Percentiles rank a stretch among this genome's conserved stretches.
Evolutionary conservation across 1,140 invertebrate genomes (phyloP).

Genomic region (Trypoxylus dichotomus): DNA sequence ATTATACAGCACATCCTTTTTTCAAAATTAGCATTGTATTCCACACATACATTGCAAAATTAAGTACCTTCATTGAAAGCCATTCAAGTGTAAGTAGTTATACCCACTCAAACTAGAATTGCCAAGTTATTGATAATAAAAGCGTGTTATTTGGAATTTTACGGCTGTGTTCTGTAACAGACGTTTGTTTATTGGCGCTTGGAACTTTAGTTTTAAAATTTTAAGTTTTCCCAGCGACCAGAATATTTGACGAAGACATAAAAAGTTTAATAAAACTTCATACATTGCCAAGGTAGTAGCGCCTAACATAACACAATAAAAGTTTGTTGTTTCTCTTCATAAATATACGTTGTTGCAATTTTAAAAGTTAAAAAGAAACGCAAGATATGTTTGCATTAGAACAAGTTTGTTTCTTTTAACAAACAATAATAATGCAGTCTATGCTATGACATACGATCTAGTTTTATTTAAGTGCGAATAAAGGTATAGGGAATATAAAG

Average conservation of each 20-base stretch:
- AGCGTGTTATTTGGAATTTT: constrained; percentile 14
- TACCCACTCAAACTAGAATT: not conserved
- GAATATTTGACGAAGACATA: constrained; percentile 17
- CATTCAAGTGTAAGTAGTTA: not conserved
- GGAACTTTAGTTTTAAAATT: constrained; percentile 23
- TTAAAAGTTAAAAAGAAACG: not conserved
- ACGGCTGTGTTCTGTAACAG: not conserved
- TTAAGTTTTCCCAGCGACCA: constrained; percentile 18
- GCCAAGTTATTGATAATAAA: constrained; percentile 20
- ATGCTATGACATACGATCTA: too few species aligned
- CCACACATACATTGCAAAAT: not conserved
- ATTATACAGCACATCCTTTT: not conserved
- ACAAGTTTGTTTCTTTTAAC: not conserved
- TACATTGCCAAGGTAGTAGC: not conserved
- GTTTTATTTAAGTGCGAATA: too few species aligned
- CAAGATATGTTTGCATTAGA: not conserved
- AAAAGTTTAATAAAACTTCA: constrained; percentile 23
- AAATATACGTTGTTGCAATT: constrained; percentile 2
- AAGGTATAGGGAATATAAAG: too few species aligned
- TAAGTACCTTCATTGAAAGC: not conserved
- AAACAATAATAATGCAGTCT: not conserved
- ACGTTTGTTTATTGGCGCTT: constrained; percentile 13
- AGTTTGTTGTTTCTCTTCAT: constrained; percentile 3
- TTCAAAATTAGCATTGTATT: not conserved
- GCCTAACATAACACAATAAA: constrained; percentile 3